A percentile compares a stretch with the other conserved stretches of the same genome.
Evolutionary conservation across 2,888 invertebrate genomes (phyloP).

Genomic region (Cancer borealis): DNA sequence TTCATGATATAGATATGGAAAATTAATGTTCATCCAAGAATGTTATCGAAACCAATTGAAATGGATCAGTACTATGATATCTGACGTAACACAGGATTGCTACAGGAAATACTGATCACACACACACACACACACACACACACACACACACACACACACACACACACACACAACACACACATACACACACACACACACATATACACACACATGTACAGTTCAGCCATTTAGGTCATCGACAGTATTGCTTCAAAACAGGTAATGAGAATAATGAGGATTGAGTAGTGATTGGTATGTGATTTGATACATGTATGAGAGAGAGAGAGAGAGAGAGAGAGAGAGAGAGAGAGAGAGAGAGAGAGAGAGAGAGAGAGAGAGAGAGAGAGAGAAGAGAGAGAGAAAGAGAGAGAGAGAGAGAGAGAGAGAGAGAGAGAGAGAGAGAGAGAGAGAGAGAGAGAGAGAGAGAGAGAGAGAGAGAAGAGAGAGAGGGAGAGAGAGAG

Average conservation of each 20-base stretch:
- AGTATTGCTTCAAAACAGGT: neutral
- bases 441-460: neutral
- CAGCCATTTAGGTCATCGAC: neutral
- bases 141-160: conserved; percentile 16
- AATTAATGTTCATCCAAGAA: too few species aligned
- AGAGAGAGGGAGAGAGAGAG: too few species aligned
- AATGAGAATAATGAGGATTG: neutral
- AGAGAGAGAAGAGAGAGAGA: too few species aligned
- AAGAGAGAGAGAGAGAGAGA: too few species aligned
- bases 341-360: conserved; percentile 1
- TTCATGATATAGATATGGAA: too few species aligned
- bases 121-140: neutral
- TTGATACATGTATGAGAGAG: neutral
- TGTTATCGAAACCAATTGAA: too few species aligned
- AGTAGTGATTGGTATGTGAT: neutral
- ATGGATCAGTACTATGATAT: too few species aligned
- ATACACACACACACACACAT: conserved; percentile 22
- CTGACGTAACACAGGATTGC: too few species aligned
- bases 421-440: too few species aligned
- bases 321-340: conserved; percentile 1
- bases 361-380: neutral
- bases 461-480: conserved; percentile 1
- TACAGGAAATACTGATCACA: too few species aligned
- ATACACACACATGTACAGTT: neutral
- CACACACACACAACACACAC: conserved; percentile 5